phyloP scores from a whole-genome alignment of 2,113 vertebrate genomes.

The Pelobates fuscus region DNA sequence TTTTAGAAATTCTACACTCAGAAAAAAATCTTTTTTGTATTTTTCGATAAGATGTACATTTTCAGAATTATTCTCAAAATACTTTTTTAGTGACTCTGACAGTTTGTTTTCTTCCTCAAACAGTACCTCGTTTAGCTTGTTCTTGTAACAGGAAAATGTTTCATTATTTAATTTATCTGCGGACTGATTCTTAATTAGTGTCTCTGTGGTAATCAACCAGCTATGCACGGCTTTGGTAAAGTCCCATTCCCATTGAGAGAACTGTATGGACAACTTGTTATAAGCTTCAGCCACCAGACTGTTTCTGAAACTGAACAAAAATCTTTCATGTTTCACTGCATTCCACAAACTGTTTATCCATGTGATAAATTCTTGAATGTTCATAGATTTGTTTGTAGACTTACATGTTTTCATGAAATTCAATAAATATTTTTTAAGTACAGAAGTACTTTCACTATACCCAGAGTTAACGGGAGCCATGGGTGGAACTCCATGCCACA shows the following conservation, averaged over 20 bases:
- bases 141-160: slow-evolving; percentile 46
- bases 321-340: slow-evolving; percentile 28
- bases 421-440: slow-evolving; percentile 61
- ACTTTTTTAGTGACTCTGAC: slow-evolving; percentile 12
- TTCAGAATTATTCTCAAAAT: slow-evolving; percentile 56
- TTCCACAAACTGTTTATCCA: slow-evolving; percentile 59
- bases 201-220: slow-evolving; percentile 57
- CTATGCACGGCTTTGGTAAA: slow-evolving; percentile 58
- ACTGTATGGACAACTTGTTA: slow-evolving; percentile 39
- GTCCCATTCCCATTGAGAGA: slow-evolving; percentile 57
- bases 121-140: slow-evolving; percentile 56
- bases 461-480: slow-evolving; percentile 62
- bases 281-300: slow-evolving; percentile 50
- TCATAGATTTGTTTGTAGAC: slow-evolving; percentile 46
- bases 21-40: slow-evolving; percentile 58
- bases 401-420: slow-evolving; percentile 54
- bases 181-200: slow-evolving; percentile 53
- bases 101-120: slow-evolving; percentile 36
- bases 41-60: slow-evolving; percentile 57
- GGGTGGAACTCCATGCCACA: slow-evolving; percentile 63
- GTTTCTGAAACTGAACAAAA: slow-evolving; percentile 49
- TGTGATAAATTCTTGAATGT: slow-evolving; percentile 59
- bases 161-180: slow-evolving; percentile 10
- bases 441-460: slow-evolving; percentile 63
- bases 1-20: slow-evolving; percentile 55